phyloP scores from a whole-genome alignment of 2,797 vertebrate genomes.

The Furcifer pardalis region DNA sequence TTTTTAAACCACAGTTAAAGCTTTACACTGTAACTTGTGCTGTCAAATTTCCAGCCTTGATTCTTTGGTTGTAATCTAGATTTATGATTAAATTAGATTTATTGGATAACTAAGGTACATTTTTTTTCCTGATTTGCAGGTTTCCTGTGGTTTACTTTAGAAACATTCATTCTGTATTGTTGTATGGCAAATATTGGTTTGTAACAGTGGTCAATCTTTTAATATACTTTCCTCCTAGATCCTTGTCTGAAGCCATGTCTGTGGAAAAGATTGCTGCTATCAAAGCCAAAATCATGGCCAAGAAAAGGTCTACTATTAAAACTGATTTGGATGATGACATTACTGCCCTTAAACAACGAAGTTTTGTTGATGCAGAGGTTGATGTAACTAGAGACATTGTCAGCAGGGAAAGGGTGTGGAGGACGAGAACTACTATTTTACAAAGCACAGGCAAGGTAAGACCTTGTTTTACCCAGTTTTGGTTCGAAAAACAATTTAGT shows the following conservation, averaged over 20 bases:
- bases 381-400: conserved; percentile 98
- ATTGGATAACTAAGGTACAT: not conserved
- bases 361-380: conserved; percentile 97
- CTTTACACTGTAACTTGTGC: not conserved
- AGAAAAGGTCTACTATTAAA: conserved; percentile 99
- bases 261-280: conserved; percentile 99
- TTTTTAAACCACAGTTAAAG: no score
- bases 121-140: not conserved
- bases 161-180: not conserved
- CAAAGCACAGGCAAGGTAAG: conserved; percentile 98
- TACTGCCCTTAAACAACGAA: conserved; percentile 93
- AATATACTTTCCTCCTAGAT: conserved; percentile 77
- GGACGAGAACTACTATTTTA: conserved; percentile 97
- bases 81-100: not conserved
- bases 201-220: conserved; percentile 36
- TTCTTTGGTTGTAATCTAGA: not conserved
- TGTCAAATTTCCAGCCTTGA: not conserved
- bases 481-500: not conserved
- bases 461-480: not conserved
- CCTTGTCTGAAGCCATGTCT: conserved; percentile 98
- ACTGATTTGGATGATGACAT: conserved; percentile 97
- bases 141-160: not conserved
- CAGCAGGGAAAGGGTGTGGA: conserved; percentile 96
- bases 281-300: conserved; percentile 99
- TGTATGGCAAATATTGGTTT: not conserved